Conservation (phyloP, 1,140 invertebrate genomes). For the Whitmania pigra region DNA sequence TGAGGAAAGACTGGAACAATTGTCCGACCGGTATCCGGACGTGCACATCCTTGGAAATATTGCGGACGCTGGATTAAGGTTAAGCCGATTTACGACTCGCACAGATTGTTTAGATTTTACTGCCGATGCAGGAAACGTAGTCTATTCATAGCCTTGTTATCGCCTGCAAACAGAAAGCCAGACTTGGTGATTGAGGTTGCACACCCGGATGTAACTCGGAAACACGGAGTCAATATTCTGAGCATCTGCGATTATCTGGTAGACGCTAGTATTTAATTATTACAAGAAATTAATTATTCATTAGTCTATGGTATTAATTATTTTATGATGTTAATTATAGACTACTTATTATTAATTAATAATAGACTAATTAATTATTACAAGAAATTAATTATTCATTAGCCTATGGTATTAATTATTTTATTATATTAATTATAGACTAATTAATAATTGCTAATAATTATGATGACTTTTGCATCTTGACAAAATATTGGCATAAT, state of each 20-base stretch:
- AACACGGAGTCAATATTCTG: conserved; percentile 45
- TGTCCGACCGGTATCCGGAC: background rate
- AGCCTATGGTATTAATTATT: conserved; percentile 7
- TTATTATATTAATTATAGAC: too few species aligned
- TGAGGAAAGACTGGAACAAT: background rate
- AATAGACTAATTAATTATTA: background rate
- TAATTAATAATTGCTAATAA: too few species aligned
- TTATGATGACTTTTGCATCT: too few species aligned
- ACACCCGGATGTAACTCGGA: conserved; percentile 47
- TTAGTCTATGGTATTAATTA: conserved; percentile 9
- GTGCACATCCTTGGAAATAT: background rate
- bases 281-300: conserved; percentile 17
- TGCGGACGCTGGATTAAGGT: background rate
- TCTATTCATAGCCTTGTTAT: too few species aligned
- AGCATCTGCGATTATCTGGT: conserved; percentile 45
- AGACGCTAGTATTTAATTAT: conserved; percentile 21
- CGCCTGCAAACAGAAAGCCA: conserved; percentile 33
- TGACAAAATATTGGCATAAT: too few species aligned
- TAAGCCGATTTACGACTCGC: background rate
- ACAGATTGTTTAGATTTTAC: too few species aligned
- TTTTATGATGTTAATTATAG: too few species aligned
- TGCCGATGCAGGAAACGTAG: too few species aligned
- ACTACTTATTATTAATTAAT: too few species aligned
- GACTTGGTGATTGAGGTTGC: conserved; percentile 53
- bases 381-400: conserved; percentile 18